phyloP scores from a whole-genome alignment of 1,140 invertebrate species.

The Latrodectus geometricus region DNA sequence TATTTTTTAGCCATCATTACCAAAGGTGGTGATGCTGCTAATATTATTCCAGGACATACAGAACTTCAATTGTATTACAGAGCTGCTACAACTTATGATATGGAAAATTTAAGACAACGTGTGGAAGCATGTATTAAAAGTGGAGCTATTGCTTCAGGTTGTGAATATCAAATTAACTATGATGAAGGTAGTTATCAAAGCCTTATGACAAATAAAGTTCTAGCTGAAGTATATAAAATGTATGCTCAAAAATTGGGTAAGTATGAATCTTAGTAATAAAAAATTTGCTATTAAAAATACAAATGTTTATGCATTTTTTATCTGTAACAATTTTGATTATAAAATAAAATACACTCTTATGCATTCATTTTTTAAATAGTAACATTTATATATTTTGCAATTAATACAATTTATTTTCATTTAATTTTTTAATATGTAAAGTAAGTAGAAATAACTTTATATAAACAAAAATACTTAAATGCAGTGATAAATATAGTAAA shows the following conservation, averaged over 20 bases:
- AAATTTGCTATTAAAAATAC: not conserved
- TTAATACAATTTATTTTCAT: too few species aligned
- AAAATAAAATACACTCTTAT: too few species aligned
- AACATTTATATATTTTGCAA: too few species aligned
- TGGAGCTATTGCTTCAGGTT: slow-evolving; percentile 68
- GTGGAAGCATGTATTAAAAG: slow-evolving; percentile 66
- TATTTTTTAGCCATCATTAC: slow-evolving; percentile 63
- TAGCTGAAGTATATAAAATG: slow-evolving; percentile 64
- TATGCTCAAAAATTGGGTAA: slow-evolving; percentile 63
- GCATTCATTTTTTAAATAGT: too few species aligned
- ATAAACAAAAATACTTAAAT: too few species aligned
- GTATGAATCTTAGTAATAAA: not conserved
- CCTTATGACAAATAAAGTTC: slow-evolving; percentile 65
- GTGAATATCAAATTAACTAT: slow-evolving; percentile 54
- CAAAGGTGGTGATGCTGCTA: slow-evolving; percentile 68
- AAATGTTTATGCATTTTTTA: not conserved
- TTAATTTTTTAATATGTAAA: too few species aligned
- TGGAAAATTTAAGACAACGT: slow-evolving; percentile 66
- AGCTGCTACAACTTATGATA: slow-evolving; percentile 65
- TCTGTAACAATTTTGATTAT: too few species aligned
- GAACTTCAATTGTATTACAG: slow-evolving; percentile 67
- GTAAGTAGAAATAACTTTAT: too few species aligned
- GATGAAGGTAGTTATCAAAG: slow-evolving; percentile 43
- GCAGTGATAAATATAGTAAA: too few species aligned
- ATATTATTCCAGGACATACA: slow-evolving; percentile 69